These are phyloP conservation scores for Prionailurus viverrinus DNA, from an alignment of 2,113 vertebrate species.

Conservation along the genomic window DNA sequence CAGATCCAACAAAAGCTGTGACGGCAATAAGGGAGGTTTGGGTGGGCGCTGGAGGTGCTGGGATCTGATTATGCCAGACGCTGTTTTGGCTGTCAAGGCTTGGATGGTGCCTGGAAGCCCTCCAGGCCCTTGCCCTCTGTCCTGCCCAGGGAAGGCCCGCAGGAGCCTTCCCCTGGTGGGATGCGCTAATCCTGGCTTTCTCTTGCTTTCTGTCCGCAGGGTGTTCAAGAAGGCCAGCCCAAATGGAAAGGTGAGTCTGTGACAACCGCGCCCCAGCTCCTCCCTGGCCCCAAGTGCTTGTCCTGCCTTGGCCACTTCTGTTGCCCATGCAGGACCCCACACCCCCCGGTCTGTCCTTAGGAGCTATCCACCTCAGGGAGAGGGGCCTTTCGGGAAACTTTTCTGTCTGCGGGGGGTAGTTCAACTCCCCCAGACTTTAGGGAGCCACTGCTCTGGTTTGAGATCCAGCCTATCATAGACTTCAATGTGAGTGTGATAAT, in stretches of 20 bases:
- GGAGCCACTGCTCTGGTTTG: background rate
- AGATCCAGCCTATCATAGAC: background rate
- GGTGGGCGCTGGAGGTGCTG: background rate
- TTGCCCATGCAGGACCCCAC: background rate
- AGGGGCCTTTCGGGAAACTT: background rate
- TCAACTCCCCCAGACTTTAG: background rate
- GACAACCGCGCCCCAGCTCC: fast-evolving
- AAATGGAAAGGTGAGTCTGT: constrained; percentile 87
- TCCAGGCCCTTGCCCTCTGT: background rate
- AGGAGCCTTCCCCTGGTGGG: background rate
- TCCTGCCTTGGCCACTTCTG: background rate
- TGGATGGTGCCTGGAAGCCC: background rate
- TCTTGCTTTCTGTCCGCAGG: constrained; percentile 84
- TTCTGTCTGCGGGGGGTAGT: background rate
- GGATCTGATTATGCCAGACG: background rate
- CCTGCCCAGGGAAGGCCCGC: background rate
- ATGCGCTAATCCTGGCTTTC: background rate
- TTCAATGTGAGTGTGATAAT: background rate
- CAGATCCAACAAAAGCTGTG: background rate
- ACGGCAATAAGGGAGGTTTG: fast-evolving
- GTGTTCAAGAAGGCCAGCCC: constrained; percentile 96
- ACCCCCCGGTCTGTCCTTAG: background rate
- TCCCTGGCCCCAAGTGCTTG: background rate
- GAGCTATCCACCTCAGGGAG: background rate
- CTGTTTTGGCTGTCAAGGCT: background rate